Evolutionary conservation across 2,888 invertebrate genomes (phyloP).

Genomic region (Phyto melanocephala): DNA sequence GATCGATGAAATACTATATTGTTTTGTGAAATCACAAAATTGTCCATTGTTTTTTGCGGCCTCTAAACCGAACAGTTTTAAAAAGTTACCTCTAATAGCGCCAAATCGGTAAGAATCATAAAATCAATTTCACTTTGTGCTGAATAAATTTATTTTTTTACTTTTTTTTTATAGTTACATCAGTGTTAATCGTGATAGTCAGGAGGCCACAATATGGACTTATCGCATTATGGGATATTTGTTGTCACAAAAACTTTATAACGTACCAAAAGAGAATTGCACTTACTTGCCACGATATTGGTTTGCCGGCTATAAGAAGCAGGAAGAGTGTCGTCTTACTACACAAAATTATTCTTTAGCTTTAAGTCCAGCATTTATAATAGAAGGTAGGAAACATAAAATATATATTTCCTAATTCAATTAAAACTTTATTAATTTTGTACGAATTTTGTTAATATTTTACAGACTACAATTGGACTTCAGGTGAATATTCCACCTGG

Average conservation of each 20-base stretch:
- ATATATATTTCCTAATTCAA: neutral
- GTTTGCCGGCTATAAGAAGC: conserved; percentile 84
- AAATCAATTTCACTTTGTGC: neutral
- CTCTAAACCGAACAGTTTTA: conserved; percentile 80
- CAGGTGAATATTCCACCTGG: conserved; percentile 91
- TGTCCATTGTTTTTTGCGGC: conserved; percentile 84
- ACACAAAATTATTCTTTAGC: conserved; percentile 87
- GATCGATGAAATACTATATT: conserved; percentile 87
- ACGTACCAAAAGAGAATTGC: conserved; percentile 79
- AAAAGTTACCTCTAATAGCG: conserved; percentile 75
- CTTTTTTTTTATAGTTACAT: conserved; percentile 73
- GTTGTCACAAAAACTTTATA: conserved; percentile 69
- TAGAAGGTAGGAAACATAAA: conserved; percentile 75
- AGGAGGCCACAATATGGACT: conserved; percentile 77
- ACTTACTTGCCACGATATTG: conserved; percentile 80
- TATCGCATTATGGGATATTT: conserved; percentile 77
- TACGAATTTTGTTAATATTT: neutral
- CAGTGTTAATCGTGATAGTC: conserved; percentile 75
- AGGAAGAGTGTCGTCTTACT: conserved; percentile 85
- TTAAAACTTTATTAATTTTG: neutral
- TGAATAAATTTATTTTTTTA: neutral
- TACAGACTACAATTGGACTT: conserved; percentile 87
- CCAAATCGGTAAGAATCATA: conserved; percentile 71
- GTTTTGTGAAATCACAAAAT: conserved; percentile 86
- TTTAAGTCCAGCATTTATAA: conserved; percentile 89